Conservation (phyloP, 2,113 vertebrate genomes). For the Axis porcinus region DNA sequence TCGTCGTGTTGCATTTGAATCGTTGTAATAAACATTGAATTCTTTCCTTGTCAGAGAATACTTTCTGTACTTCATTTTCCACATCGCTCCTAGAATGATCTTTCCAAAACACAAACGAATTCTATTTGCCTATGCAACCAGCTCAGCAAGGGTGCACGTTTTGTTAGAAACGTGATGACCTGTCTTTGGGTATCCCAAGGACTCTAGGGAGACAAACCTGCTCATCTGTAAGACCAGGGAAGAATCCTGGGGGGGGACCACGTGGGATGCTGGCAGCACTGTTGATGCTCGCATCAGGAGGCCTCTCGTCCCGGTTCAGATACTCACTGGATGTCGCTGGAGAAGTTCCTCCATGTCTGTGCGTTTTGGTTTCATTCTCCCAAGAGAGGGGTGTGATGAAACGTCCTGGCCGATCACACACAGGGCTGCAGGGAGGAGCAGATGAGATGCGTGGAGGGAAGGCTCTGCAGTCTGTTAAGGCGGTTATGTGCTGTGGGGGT, state of each 20-base stretch:
- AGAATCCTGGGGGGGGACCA: background rate
- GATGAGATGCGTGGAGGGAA: rapidly evolving
- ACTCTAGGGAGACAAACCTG: background rate
- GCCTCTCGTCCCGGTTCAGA: background rate
- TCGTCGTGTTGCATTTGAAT: rapidly evolving
- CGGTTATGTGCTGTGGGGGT: rapidly evolving
- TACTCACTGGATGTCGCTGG: background rate
- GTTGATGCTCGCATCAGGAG: background rate
- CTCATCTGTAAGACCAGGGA: background rate
- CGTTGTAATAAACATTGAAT: background rate
- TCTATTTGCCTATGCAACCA: rapidly evolving
- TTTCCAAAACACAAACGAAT: background rate
- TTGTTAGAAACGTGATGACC: no score
- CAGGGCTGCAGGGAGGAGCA: background rate
- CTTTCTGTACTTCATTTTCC: rapidly evolving
- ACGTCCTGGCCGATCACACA: rapidly evolving
- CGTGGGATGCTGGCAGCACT: background rate
- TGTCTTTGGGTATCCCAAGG: background rate
- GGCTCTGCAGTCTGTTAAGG: background rate
- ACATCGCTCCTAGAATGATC: rapidly evolving
- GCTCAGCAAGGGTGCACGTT: background rate
- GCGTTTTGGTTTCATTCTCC: background rate
- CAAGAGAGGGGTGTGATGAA: background rate
- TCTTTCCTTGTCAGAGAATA: no score
- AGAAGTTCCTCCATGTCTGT: background rate